Evolutionary conservation across 2,113 vertebrate species (phyloP), one percentile per base, ranked within the genome.

Genomic region (Semnornis frantzii): DNA sequence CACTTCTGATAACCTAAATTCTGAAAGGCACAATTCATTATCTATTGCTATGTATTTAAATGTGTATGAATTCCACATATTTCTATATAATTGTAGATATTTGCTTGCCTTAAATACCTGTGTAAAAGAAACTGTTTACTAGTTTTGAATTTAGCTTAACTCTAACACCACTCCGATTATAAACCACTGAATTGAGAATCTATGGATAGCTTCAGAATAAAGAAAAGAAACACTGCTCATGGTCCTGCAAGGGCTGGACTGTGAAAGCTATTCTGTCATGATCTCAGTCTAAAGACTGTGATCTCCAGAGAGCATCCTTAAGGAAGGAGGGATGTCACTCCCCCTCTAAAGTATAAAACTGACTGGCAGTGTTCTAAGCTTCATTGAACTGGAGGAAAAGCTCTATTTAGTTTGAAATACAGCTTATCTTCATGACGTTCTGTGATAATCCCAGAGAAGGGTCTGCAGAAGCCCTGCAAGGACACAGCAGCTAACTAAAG

Each of bases 71-170:
- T 90, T 91, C 74, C n/a, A n/a, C 1, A 85, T 18, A 60, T 33
- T 86, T 83, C 42, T 66, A 81, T 57, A 64, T 89, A 93, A 94
- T 89, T 94, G 92, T 37, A 78, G 75, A 69, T 87, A 92, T 92
- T 82, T 87, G 75, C 62, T 91, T 87, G 85, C 72, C 83, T 88
- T 82, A 82, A 96, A 91, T 92, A 92, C 65, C 82, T 93, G 75
- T 83, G 72, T 72, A 93, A 93, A 94, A 89, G 85, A 93, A 87
- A 75, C 42, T 91, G 72, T 87, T 96, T 81, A 74, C 65, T 80
- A 87, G 46, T 87, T 96, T 92, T 89, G 79, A 85, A 92, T 87
- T 94, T 91, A 95, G 85, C 93, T 87, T 74, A 55, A 34, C 46
- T 79, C 46, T 94, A 91, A 42, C 75, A 71, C 55, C 89, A 50